These are phyloP conservation scores for Balaenoptera acutorostrata DNA, from an alignment of 2,113 vertebrate species.

Conservation along the genomic window DNA sequence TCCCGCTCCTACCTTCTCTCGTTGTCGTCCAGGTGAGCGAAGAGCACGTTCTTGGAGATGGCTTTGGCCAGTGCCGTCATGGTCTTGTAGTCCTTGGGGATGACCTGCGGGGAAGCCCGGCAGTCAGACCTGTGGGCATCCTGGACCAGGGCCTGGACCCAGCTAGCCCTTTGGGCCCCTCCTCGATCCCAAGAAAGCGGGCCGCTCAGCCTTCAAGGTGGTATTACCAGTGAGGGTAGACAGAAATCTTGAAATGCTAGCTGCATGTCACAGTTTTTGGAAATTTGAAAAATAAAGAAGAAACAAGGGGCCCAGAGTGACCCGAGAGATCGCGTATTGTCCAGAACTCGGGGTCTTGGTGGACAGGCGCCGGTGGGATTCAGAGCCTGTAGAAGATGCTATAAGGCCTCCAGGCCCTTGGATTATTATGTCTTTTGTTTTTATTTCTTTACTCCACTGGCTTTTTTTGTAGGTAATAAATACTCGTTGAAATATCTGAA, in stretches of 20 bases:
- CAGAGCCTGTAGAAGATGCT: background rate
- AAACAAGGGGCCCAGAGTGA: background rate
- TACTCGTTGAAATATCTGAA: background rate
- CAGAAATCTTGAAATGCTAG: background rate
- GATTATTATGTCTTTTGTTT: background rate
- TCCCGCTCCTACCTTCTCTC: slow-evolving; percentile 90
- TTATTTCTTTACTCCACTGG: background rate
- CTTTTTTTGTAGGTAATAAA: background rate
- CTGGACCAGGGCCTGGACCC: background rate
- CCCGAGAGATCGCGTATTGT: fast-evolving
- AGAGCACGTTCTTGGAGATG: slow-evolving; percentile 97
- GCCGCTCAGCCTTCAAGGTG: no score
- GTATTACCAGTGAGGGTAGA: background rate
- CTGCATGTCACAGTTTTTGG: background rate
- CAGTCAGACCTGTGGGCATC: fast-evolving
- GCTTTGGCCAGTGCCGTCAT: slow-evolving; percentile 98
- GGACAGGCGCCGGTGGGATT: background rate
- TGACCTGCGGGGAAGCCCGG: slow-evolving; percentile 84
- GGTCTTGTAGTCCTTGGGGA: slow-evolving; percentile 99
- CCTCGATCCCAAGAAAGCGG: background rate
- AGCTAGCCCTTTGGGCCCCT: background rate
- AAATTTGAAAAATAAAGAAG: background rate
- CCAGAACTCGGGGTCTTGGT: background rate
- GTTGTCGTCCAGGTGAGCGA: slow-evolving; percentile 97
- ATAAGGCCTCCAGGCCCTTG: background rate